phyloP scores from a whole-genome alignment of 2,888 invertebrate species.

The Athrips mouffetella region DNA sequence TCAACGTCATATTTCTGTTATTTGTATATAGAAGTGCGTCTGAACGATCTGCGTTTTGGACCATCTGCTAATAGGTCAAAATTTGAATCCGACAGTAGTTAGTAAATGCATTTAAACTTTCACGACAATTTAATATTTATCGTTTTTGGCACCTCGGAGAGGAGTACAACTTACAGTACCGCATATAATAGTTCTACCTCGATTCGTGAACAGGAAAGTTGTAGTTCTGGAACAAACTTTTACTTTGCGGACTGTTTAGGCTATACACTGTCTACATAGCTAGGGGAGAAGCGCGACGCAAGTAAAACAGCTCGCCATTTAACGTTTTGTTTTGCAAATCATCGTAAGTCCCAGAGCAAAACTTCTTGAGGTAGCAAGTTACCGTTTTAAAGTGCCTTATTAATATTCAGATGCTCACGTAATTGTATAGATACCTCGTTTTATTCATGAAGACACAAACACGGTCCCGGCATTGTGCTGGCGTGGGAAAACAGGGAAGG shows the following conservation, averaged over 20 bases:
- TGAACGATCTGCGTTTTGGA: too few species aligned
- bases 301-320: conserved; percentile 28
- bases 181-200: conserved; percentile 36
- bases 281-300: background rate
- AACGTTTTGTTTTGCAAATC: conserved; percentile 32
- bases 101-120: conserved; percentile 19
- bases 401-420: conserved; percentile 15
- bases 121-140: conserved; percentile 31
- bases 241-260: conserved; percentile 28
- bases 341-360: conserved; percentile 21
- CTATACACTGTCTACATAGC: conserved; percentile 1
- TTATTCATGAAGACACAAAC: conserved; percentile 7
- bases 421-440: conserved; percentile 9
- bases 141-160: conserved; percentile 40
- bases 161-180: conserved; percentile 20
- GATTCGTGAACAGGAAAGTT: conserved; percentile 41
- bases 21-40: too few species aligned
- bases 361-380: conserved; percentile 12
- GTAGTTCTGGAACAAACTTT: conserved; percentile 48
- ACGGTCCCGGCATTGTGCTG: background rate
- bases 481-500: background rate
- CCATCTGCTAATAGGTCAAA: too few species aligned
- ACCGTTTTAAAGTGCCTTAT: conserved; percentile 6
- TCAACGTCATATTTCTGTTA: too few species aligned
- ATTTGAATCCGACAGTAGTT: conserved; percentile 6